A percentile compares a stretch with the other conserved stretches of the same genome.
phyloP scores from a whole-genome alignment of 2,113 vertebrate species.

The Haliaeetus leucogaster region DNA sequence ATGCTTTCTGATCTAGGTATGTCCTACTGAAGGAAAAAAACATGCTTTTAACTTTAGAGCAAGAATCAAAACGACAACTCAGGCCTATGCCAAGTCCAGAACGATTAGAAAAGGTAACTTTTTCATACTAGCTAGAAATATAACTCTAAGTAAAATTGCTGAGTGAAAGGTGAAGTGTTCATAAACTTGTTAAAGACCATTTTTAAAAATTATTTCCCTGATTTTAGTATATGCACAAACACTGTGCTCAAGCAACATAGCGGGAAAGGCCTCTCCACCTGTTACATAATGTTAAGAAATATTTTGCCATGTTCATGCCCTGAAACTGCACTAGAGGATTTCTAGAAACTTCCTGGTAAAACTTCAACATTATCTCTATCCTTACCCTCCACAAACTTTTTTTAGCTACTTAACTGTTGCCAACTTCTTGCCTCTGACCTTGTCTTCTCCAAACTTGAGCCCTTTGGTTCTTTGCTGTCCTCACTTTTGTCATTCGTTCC shows the following conservation, averaged over 20 bases:
- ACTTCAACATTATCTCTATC: background rate
- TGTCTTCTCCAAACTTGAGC: background rate
- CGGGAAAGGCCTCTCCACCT: background rate
- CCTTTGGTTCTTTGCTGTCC: background rate
- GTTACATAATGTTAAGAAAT: background rate
- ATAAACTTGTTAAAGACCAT: background rate
- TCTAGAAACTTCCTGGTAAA: background rate
- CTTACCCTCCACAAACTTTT: background rate
- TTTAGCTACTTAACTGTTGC: background rate
- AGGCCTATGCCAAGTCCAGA: constrained; percentile 91
- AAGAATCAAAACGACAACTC: constrained; percentile 86
- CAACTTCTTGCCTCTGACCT: background rate
- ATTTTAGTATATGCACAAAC: background rate
- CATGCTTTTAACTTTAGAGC: constrained; percentile 91
- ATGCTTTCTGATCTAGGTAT: constrained; percentile 81
- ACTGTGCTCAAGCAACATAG: background rate
- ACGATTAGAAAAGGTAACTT: constrained; percentile 86
- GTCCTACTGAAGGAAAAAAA: constrained; percentile 95
- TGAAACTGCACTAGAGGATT: background rate
- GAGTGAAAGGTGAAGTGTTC: background rate
- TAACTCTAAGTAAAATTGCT: background rate
- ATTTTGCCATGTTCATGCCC: background rate
- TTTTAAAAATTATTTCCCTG: background rate
- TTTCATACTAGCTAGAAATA: background rate
- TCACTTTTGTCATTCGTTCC: background rate